Base-by-base conservation (phyloP, 2,797 vertebrate species). In the Chiloscyllium punctatum region DNA sequence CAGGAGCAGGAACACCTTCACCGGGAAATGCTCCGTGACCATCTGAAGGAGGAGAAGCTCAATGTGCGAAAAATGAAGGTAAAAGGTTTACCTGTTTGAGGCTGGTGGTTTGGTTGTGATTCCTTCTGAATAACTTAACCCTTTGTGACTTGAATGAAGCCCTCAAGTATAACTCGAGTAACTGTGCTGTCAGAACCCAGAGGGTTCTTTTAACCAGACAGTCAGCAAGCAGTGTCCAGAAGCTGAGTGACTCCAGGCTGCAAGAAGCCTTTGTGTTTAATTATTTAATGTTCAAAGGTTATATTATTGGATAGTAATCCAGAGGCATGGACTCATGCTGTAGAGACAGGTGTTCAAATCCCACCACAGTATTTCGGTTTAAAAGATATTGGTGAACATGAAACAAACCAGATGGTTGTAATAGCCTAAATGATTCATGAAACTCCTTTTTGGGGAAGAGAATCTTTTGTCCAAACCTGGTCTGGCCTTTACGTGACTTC, bases 1-100 rank as follows among this genome's bases (percentile, higher is more conserved):
- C 98, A 98, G 4, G 98, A 99, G 96, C 99, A 99, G 97, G 98
- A 99, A 95, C 98, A 97, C 96, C 98, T 98, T 95, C 99, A 99
- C 97, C 97, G 98, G 2, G 98, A 98, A 97, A 98, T 98, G 42
- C 97, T 99, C 0, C 98, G 98, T 1, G 98, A 99, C 96, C 99
- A 99, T 97, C 97, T 99, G 96, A 98, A 98, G 90, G 98, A 99
- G n/a, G 99, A 99, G 97, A 99, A 99, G 95, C 99, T 99, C 72
- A 98, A 99, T 0, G 98, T 98, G 95, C 98, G 98, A 96, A 99
- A 99, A 96, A 98, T 99, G 98, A 99, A 99, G 98, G 99, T 99
- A 96, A 62, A 95, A 0, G 27, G 57, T 27, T 25, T 66, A 8
- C n/a, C n/a, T 27, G 21, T n/a, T 57, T 16, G 5, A 21, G 82